Evolutionary conservation across 1,140 invertebrate genomes (phyloP), one percentile per base, ranked within the genome.

Genomic region (Temnothorax curvispinosus): DNA sequence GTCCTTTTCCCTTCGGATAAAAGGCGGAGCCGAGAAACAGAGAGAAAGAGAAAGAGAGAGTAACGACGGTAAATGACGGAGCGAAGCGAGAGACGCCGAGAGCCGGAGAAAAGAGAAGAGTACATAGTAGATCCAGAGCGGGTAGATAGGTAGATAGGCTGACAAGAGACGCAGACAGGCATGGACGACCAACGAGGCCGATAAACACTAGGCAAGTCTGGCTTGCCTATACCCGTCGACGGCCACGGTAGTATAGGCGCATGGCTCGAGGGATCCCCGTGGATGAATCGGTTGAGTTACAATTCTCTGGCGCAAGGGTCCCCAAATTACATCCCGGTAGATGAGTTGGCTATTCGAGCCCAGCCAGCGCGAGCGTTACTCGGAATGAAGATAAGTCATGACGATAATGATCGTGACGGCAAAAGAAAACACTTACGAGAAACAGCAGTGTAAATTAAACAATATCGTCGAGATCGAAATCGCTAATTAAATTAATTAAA

Each of bases 131-230:
- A 87, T 86, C 47, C 64, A 78, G 64, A 84, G 41, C 54, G 52
- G 62, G 50, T 27, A 80, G 77, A 13, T 58, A 76, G 65, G 65
- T 69, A 69, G 75, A 76, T 78, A 38, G 69, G 47, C 47, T 35
- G 85, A 80, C 60, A 56, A 50, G 54, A 65, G 84, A 87, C 15
- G 60, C 41, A 74, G 86, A 64, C 58, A 69, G 27, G 78, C 67
- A 74, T 62, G 78, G 54, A 87, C 41, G 58, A 60, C 54, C 62
- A 69, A 86, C 60, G 52, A 50, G 64, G 56, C 76, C 52, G 78
- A 69, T 62, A 82, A 82, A 86, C 62, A 82, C 76, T 82, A 82
- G 41, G 85, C 65, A 58, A 69, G 60, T 27, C 72, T 50, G 56
- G 47, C 3, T 52, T 47, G 13, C 18, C 27, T 58, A 32, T 58